Conservation (phyloP, 2,113 vertebrate species). For the Ptyas mucosa region DNA sequence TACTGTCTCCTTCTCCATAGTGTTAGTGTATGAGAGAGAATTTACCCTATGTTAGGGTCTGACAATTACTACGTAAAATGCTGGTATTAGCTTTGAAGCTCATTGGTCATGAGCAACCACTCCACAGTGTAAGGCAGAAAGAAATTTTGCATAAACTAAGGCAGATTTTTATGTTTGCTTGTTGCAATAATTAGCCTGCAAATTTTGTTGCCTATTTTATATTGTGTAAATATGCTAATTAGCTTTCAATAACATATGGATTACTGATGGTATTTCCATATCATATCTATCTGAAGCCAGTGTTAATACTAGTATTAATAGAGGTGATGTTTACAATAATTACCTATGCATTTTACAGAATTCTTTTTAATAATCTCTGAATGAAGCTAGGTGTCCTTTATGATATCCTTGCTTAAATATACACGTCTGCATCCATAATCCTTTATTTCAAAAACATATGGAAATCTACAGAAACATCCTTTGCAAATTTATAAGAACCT, state of each 20-base stretch:
- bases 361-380: background rate
- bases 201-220: background rate
- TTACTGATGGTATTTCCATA: background rate
- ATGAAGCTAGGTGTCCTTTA: background rate
- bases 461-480: background rate
- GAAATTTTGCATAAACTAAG: accelerated
- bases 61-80: background rate
- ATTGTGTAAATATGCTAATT: background rate
- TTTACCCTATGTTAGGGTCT: background rate
- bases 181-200: background rate
- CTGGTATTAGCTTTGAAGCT: background rate
- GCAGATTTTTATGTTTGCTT: background rate
- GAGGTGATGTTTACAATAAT: constrained; percentile 21
- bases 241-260: background rate
- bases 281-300: background rate
- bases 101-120: accelerated
- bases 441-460: background rate
- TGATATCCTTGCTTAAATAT: accelerated
- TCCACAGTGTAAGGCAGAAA: accelerated
- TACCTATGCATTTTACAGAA: background rate
- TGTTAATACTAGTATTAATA: background rate
- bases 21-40: background rate
- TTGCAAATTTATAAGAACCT: background rate
- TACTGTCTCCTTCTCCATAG: background rate
- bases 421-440: background rate